Evolutionary conservation across 2,888 invertebrate species (phyloP), one percentile per base, ranked within the genome.

Genomic region (Sisyra nigra): DNA sequence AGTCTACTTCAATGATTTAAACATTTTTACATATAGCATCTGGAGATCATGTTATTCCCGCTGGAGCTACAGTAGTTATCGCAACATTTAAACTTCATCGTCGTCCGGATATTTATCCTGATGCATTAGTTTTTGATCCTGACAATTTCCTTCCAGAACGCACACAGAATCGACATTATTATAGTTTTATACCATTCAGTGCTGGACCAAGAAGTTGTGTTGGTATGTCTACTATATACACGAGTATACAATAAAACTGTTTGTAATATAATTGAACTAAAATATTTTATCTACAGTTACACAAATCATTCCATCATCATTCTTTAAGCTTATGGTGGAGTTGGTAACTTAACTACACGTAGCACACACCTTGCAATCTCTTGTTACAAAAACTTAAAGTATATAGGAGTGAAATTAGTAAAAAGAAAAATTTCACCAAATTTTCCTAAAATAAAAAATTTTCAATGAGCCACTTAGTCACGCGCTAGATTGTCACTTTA

Each of bases 71-170:
- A 0, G 69, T 82, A 5, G 58, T 76, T 2, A 71, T 86, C 40
- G 70, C 71, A 2, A 79, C 77, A 2, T 76, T 67, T 55, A 71
- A 74, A 53, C 58, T 82, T 41, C 88, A 89, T 58, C 75, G 82
- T 44, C 71, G 79, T 49, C 64, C 70, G 2, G 74, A 79, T 49
- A 69, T 77, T 40, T 89, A 82, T 61, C 76, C 80, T 7, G 79
- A 89, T 60, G 82, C 89, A 0, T 67, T 75, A 35, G 69, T 66
- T 48, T 89, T 84, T 57, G 71, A 88, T 64, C 88, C 89, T 2
- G 87, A 88, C 59, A 80, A 87, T 57, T 89, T 88, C 68, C 66
- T 86, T 48, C 81, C 85, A 0, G 87, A 88, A 55, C 76, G 71
- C 49, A 78, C 77, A 47, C 77, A 78, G 40, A 74, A 76, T 52